Percentiles rank a stretch among this genome's conserved stretches.
Evolutionary conservation across 1,140 invertebrate species (phyloP).

Genomic region (Sitophilus oryzae): DNA sequence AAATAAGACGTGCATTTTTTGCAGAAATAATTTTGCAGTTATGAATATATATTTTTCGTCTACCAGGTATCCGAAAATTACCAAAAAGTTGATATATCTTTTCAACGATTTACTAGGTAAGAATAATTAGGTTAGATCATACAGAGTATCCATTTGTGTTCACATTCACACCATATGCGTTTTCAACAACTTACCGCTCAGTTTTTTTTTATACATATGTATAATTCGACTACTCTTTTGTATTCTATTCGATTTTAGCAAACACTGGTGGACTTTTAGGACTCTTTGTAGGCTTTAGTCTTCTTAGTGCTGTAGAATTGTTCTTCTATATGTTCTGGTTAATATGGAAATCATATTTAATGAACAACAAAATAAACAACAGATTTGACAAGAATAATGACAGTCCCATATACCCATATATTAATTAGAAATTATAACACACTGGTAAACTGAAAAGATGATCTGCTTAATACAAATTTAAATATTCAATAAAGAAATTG

Average conservation of each 20-base stretch:
- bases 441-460: no score
- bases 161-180: no score
- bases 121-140: neutral
- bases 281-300: slow-evolving; percentile 72
- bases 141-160: no score
- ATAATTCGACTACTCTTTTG: no score
- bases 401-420: no score
- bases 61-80: slow-evolving; percentile 2
- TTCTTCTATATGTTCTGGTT: slow-evolving; percentile 8
- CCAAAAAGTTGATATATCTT: slow-evolving; percentile 10
- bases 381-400: no score
- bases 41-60: slow-evolving; percentile 1
- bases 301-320: slow-evolving; percentile 54
- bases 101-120: slow-evolving; percentile 19
- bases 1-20: neutral
- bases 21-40: slow-evolving; percentile 8
- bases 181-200: no score
- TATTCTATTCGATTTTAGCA: slow-evolving; percentile 10
- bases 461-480: no score
- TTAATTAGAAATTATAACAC: no score
- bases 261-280: slow-evolving; percentile 69
- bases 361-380: slow-evolving; percentile 5
- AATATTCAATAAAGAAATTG: no score
- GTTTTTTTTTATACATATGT: no score
- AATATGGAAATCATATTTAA: slow-evolving; percentile 1